Evolutionary conservation across 2,888 invertebrate genomes (phyloP).

Genomic region (Callyntrura guangdongensis): DNA sequence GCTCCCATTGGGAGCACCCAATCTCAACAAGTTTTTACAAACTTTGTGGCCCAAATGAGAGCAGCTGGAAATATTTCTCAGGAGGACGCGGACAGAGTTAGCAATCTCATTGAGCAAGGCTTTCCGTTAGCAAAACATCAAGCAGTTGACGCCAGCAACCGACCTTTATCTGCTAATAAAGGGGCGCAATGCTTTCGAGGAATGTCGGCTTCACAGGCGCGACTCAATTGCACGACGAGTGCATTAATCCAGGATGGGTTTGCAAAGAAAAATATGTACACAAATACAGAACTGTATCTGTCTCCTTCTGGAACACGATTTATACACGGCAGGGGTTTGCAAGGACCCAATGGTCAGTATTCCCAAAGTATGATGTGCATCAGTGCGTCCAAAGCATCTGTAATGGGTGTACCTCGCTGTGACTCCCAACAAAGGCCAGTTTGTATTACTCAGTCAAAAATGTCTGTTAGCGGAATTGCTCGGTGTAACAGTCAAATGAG

Average conservation of each 20-base stretch:
- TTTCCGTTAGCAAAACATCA: background rate
- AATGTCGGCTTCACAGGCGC: slow-evolving; percentile 22
- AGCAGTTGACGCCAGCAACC: no score
- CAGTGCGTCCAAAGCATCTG: slow-evolving; percentile 25
- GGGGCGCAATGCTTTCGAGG: slow-evolving; percentile 25
- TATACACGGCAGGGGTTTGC: background rate
- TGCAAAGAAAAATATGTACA: background rate
- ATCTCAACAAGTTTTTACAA: slow-evolving; percentile 37
- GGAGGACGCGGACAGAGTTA: slow-evolving; percentile 45
- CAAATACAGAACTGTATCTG: background rate
- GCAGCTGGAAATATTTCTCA: slow-evolving; percentile 58
- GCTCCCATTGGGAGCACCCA: background rate
- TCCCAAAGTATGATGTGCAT: slow-evolving; percentile 10
- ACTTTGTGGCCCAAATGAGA: slow-evolving; percentile 62
- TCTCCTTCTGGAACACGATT: background rate
- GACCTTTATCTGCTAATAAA: background rate
- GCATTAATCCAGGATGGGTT: background rate
- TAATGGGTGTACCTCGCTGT: background rate
- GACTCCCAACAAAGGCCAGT: background rate
- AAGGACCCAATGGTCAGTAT: background rate
- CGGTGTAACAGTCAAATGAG: background rate
- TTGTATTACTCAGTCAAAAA: slow-evolving; percentile 20
- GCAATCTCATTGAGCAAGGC: background rate
- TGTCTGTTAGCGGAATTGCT: background rate
- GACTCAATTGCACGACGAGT: background rate